phyloP scores from a whole-genome alignment of 2,888 invertebrate genomes.

The Heliconius sara region DNA sequence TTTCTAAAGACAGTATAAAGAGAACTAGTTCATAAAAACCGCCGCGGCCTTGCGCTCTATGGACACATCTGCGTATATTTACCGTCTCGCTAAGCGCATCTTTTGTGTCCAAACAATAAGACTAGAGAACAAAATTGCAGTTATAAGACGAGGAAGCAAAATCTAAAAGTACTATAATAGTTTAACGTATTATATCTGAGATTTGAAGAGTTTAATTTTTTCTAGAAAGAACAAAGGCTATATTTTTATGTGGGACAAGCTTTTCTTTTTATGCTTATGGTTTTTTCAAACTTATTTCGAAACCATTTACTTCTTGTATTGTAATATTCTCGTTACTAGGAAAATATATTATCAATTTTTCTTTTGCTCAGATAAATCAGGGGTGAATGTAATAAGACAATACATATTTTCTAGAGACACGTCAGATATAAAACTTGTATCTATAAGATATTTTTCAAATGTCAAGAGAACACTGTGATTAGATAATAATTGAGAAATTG shows the following conservation, averaged over 20 bases:
- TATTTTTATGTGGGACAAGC: background rate
- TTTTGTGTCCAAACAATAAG: conserved; percentile 45
- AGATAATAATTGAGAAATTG: conserved; percentile 16
- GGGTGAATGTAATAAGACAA: conserved; percentile 31
- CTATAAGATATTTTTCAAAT: conserved; percentile 15
- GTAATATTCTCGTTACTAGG: conserved; percentile 6
- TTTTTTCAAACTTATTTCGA: background rate
- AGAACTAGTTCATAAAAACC: conserved; percentile 38
- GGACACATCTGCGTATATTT: conserved; percentile 39
- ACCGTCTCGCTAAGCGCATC: conserved; percentile 44
- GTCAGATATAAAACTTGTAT: conserved; percentile 2
- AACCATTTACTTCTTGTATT: background rate
- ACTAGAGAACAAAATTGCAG: conserved; percentile 35
- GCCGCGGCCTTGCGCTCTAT: conserved; percentile 38
- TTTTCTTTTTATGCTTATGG: background rate
- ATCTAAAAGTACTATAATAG: conserved; percentile 27
- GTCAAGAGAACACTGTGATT: conserved; percentile 22
- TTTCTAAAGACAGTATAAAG: conserved; percentile 27
- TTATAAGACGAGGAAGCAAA: conserved; percentile 29
- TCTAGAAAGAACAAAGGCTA: background rate
- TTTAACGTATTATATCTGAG: conserved; percentile 16
- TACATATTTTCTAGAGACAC: background rate
- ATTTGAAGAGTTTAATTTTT: background rate
- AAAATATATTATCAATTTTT: background rate
- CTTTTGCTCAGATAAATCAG: background rate